phyloP scores from a whole-genome alignment of 2,888 invertebrate species.

The Netelia melanura region DNA sequence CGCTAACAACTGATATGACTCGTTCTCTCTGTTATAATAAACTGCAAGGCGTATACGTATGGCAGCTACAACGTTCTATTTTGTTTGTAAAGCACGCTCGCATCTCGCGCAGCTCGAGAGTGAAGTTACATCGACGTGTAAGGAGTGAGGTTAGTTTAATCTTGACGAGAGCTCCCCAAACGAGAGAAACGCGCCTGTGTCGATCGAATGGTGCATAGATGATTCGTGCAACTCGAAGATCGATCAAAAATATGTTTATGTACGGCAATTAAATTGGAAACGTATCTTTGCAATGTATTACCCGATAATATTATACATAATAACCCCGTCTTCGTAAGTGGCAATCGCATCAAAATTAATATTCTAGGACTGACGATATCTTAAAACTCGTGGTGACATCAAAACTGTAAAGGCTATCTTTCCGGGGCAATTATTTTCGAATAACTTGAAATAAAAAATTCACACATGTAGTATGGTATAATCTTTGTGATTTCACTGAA shows the following conservation, averaged over 20 bases:
- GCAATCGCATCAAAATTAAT: too few relatives aligned
- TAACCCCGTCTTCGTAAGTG: too few relatives aligned
- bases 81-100: neutral
- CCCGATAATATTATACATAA: too few relatives aligned
- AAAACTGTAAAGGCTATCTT: too few relatives aligned
- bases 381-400: neutral
- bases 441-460: too few relatives aligned
- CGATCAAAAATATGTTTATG: too few relatives aligned
- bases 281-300: too few relatives aligned
- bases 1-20: neutral
- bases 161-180: neutral
- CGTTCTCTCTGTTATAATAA: neutral
- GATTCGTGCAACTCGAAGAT: neutral
- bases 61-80: neutral
- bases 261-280: too few relatives aligned
- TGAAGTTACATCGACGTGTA: neutral
- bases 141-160: neutral
- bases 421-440: too few relatives aligned
- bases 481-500: too few relatives aligned
- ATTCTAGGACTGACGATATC: neutral
- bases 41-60: neutral
- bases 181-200: neutral
- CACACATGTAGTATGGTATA: too few relatives aligned
- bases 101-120: constrained; percentile 1
- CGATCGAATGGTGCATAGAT: neutral